Conservation (phyloP, 1,140 invertebrate species). For the Euglossa dilemma region DNA sequence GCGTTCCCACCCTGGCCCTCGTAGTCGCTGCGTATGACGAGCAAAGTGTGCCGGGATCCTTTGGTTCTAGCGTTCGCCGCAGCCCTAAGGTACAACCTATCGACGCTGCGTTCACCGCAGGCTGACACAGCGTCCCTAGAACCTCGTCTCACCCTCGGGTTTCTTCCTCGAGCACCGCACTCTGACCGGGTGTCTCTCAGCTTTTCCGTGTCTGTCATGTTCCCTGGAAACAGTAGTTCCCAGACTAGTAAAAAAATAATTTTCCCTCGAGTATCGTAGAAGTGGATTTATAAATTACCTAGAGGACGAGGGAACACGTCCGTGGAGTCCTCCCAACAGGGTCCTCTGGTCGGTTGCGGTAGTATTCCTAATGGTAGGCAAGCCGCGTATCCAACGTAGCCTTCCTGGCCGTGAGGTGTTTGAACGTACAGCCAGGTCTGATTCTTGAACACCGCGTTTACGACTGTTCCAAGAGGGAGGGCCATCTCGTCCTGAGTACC, state of each 20-base stretch:
- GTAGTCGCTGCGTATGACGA: constrained; percentile 87
- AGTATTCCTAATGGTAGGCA: constrained; percentile 89
- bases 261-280: no score
- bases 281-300: constrained; percentile 60
- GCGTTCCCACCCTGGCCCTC: constrained; percentile 81
- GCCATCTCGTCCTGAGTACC: constrained; percentile 87
- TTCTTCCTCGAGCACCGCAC: constrained; percentile 80
- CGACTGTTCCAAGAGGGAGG: constrained; percentile 90
- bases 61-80: constrained; percentile 78
- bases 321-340: constrained; percentile 90
- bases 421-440: constrained; percentile 92
- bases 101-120: constrained; percentile 86
- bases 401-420: constrained; percentile 90
- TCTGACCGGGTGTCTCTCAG: constrained; percentile 81
- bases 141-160: constrained; percentile 75
- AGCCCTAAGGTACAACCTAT: constrained; percentile 86
- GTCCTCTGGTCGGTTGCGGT: constrained; percentile 83
- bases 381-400: constrained; percentile 89
- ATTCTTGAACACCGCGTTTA: constrained; percentile 93
- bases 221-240: constrained; percentile 80
- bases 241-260: background rate
- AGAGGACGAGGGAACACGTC: constrained; percentile 89
- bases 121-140: constrained; percentile 81
- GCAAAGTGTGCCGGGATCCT: constrained; percentile 84
- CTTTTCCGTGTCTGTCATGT: constrained; percentile 89